Percentiles rank a stretch among this genome's conserved stretches.
These are phyloP conservation scores for Xylophagus ater DNA, from an alignment of 2,888 invertebrate species.

Conservation along the genomic window DNA sequence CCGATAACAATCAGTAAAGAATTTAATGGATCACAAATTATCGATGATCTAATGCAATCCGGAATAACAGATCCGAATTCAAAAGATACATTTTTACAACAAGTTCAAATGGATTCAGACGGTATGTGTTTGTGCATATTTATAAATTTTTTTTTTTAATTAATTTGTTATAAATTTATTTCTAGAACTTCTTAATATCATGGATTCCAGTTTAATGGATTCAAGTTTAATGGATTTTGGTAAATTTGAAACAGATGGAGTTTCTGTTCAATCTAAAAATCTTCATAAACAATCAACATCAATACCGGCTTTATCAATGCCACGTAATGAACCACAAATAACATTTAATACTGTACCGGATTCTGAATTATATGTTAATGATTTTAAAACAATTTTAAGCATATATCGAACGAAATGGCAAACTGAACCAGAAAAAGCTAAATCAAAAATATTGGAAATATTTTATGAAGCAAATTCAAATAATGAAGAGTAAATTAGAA, in stretches of 20 bases:
- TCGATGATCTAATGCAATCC: constrained; percentile 10
- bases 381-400: constrained; percentile 4
- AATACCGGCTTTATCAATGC: constrained; percentile 3
- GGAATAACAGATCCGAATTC: background rate
- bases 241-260: constrained; percentile 11
- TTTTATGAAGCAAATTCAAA: constrained; percentile 10
- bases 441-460: constrained; percentile 8
- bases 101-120: constrained; percentile 13
- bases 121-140: constrained; percentile 8
- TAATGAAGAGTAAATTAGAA: constrained; percentile 12
- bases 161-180: background rate
- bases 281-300: background rate
- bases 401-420: constrained; percentile 5
- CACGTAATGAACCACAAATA: too few species aligned
- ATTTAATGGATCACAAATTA: constrained; percentile 21
- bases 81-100: constrained; percentile 7
- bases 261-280: background rate
- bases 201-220: constrained; percentile 3
- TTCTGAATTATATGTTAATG: background rate
- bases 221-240: background rate
- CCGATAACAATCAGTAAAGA: constrained; percentile 25
- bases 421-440: constrained; percentile 2
- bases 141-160: too few species aligned
- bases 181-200: constrained; percentile 8
- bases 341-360: too few species aligned